Conservation (phyloP, 1,140 invertebrate species). For the Phocides pigmalion region DNA sequence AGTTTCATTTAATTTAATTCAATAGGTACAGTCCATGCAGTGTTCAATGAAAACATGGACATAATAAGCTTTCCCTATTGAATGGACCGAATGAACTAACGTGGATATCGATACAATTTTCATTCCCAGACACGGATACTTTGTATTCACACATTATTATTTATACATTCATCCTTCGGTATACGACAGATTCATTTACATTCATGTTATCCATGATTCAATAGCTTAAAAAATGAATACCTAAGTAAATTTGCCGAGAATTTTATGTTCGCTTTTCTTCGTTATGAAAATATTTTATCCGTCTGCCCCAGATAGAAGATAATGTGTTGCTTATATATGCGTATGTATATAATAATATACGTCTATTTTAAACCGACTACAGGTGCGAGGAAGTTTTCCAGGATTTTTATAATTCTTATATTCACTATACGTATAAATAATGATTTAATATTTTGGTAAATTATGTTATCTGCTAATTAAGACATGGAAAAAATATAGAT, state of each 20-base stretch:
- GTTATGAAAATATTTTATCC: constrained; percentile 16
- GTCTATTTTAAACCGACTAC: no score
- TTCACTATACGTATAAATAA: no score
- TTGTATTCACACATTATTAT: constrained; percentile 38
- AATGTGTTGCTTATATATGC: no score
- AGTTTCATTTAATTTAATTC: background rate
- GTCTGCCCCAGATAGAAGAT: background rate
- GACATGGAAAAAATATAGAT: no score
- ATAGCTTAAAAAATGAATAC: constrained; percentile 22
- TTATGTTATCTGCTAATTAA: no score
- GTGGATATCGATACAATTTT: constrained; percentile 27
- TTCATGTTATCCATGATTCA: constrained; percentile 35
- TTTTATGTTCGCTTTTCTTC: background rate
- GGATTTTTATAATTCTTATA: no score
- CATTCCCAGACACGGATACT: constrained; percentile 33
- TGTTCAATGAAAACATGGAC: constrained; percentile 9
- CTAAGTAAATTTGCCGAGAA: constrained; percentile 17
- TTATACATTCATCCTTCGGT: constrained; percentile 38
- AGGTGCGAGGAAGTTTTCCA: no score
- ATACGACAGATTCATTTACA: constrained; percentile 39
- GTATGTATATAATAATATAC: no score
- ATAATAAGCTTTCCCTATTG: constrained; percentile 23
- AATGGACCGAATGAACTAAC: constrained; percentile 17
- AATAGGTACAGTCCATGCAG: constrained; percentile 1
- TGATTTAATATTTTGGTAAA: no score